These are phyloP conservation scores for Pseudachorutes palmiensis DNA, from an alignment of 1,140 invertebrate genomes.

Conservation along the genomic window DNA sequence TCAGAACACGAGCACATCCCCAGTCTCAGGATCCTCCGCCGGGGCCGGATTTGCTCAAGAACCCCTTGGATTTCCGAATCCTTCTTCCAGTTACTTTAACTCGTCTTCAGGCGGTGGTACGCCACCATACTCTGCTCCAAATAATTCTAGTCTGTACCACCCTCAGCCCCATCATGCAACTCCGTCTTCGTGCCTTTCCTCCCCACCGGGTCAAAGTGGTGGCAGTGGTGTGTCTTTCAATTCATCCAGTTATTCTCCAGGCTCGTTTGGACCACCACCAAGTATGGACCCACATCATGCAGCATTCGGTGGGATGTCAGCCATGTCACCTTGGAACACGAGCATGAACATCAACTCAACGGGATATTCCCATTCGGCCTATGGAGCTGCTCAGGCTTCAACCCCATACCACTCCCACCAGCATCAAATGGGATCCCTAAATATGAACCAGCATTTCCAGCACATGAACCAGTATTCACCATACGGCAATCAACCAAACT, in stretches of 20 bases:
- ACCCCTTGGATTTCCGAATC: neutral
- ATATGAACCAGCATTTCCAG: constrained; percentile 8
- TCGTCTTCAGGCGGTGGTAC: constrained; percentile 10
- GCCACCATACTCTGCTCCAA: neutral
- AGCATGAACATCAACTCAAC: constrained; percentile 7
- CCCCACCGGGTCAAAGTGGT: constrained; percentile 34
- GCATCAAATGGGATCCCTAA: constrained; percentile 14
- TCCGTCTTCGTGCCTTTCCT: constrained; percentile 38
- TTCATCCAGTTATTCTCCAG: constrained; percentile 16
- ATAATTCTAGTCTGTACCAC: constrained; percentile 36
- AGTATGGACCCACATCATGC: constrained; percentile 21
- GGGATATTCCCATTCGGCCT: constrained; percentile 9
- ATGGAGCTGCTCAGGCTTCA: constrained; percentile 17
- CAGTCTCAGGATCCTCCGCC: constrained; percentile 14
- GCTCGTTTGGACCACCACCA: constrained; percentile 19
- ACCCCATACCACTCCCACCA: constrained; percentile 15
- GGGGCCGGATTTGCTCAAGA: neutral
- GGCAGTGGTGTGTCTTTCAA: constrained; percentile 38
- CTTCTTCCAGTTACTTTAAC: constrained; percentile 16
- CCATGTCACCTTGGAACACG: constrained; percentile 32
- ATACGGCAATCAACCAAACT: constrained; percentile 17
- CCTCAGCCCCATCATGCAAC: constrained; percentile 39
- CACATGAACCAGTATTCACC: constrained; percentile 28
- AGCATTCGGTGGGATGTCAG: constrained; percentile 22
- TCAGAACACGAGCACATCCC: constrained; percentile 8